Percentiles rank a stretch among this genome's conserved stretches.
phyloP scores from a whole-genome alignment of 1,140 invertebrate genomes.

The Uloborus diversus region DNA sequence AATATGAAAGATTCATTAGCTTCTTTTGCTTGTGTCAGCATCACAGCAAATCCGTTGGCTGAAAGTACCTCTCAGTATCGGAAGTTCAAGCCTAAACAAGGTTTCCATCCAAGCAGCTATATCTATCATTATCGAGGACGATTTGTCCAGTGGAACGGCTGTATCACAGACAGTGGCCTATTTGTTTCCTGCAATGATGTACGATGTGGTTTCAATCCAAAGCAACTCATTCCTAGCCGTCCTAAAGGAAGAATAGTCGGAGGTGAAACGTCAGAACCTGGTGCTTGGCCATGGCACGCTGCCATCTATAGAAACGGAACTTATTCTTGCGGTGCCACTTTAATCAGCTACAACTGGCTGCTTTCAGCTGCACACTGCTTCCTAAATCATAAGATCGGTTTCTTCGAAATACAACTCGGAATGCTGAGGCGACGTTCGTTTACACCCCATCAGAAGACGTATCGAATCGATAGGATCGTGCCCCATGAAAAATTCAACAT shows the following conservation, averaged over 20 bases:
- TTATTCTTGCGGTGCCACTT: conserved; percentile 41
- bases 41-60: conserved; percentile 38
- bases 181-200: conserved; percentile 20
- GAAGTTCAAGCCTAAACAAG: neutral
- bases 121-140: conserved; percentile 31
- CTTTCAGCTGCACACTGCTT: conserved; percentile 47
- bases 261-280: conserved; percentile 19
- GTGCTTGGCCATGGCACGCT: conserved; percentile 48
- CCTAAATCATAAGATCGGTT: conserved; percentile 23
- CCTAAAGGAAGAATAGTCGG: conserved; percentile 26
- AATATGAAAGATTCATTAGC: conserved; percentile 23
- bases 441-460: conserved; percentile 39
- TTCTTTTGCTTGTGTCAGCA: conserved; percentile 46
- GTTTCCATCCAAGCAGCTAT: neutral
- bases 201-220: conserved; percentile 27
- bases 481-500: conserved; percentile 43
- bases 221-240: neutral
- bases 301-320: conserved; percentile 45
- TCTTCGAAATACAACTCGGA: conserved; percentile 30
- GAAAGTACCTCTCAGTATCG: neutral
- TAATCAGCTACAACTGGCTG: conserved; percentile 21
- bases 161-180: conserved; percentile 16
- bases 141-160: conserved; percentile 30
- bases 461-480: conserved; percentile 1
- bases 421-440: conserved; percentile 37